phyloP scores from a whole-genome alignment of 2,888 invertebrate genomes.

The Chrysolina haemoptera region DNA sequence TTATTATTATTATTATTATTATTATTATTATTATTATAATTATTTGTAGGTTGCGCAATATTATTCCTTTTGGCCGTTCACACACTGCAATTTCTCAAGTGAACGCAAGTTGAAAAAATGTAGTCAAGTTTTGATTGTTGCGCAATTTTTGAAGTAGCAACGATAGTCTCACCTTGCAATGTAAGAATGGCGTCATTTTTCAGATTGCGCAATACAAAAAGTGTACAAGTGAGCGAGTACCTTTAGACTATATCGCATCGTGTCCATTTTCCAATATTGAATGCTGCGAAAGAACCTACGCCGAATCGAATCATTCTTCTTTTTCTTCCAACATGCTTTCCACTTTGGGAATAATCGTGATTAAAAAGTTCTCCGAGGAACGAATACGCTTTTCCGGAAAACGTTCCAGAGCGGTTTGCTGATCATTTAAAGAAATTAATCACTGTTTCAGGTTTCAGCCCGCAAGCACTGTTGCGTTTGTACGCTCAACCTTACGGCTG shows the following conservation, averaged over 20 bases:
- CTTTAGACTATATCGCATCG: not conserved
- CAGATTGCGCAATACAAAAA: too few relatives aligned
- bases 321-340: not conserved
- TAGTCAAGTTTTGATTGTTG: too few relatives aligned
- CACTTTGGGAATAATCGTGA: conserved; percentile 9
- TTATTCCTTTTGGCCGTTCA: too few relatives aligned
- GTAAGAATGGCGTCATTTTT: too few relatives aligned
- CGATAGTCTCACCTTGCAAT: too few relatives aligned
- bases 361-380: conserved; percentile 14
- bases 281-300: not conserved
- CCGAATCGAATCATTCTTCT: not conserved
- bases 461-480: conserved; percentile 9
- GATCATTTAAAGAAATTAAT: conserved; percentile 17
- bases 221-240: too few relatives aligned
- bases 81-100: too few relatives aligned
- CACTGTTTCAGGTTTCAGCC: not conserved
- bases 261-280: not conserved
- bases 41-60: too few relatives aligned
- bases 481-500: conserved; percentile 2
- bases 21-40: too few relatives aligned
- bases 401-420: conserved; percentile 3
- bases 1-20: too few relatives aligned
- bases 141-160: too few relatives aligned
- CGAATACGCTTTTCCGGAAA: conserved; percentile 6
- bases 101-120: too few relatives aligned